Percentiles rank a stretch among this genome's conserved stretches.
These are phyloP conservation scores for Centropristis striata DNA, from an alignment of 2,113 vertebrate genomes.

Conservation along the genomic window DNA sequence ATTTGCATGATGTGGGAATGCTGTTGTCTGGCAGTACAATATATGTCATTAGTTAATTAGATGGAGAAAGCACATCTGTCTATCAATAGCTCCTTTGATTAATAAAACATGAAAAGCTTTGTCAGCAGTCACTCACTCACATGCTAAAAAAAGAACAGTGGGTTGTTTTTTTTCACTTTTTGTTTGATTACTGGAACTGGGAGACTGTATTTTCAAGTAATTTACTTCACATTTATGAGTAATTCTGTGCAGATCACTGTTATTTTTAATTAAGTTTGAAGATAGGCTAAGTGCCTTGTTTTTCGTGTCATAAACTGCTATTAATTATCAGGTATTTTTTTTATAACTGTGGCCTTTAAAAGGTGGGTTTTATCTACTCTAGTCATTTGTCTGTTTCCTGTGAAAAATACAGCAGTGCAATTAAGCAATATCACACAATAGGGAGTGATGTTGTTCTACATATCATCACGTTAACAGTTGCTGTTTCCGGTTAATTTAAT, in stretches of 20 bases:
- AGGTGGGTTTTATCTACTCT: neutral
- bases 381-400: neutral
- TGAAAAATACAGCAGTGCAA: neutral
- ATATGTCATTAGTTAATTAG: constrained; percentile 71
- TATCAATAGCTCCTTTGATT: constrained; percentile 71
- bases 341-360: neutral
- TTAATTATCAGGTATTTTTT: neutral
- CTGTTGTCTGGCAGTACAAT: constrained; percentile 62
- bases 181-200: neutral
- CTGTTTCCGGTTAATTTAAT: no score
- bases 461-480: no score
- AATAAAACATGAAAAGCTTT: constrained; percentile 70
- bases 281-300: constrained; percentile 3
- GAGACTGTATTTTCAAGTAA: neutral
- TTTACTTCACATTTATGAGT: neutral
- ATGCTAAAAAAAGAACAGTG: constrained; percentile 17
- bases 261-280: constrained; percentile 24
- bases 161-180: neutral
- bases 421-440: no score
- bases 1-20: constrained; percentile 70
- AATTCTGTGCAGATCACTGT: neutral
- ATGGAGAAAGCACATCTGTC: constrained; percentile 46
- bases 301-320: constrained; percentile 1
- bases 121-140: constrained; percentile 48
- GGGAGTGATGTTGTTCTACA: no score